phyloP scores from a whole-genome alignment of 2,888 invertebrate species.

The Mythimna lalbum region DNA sequence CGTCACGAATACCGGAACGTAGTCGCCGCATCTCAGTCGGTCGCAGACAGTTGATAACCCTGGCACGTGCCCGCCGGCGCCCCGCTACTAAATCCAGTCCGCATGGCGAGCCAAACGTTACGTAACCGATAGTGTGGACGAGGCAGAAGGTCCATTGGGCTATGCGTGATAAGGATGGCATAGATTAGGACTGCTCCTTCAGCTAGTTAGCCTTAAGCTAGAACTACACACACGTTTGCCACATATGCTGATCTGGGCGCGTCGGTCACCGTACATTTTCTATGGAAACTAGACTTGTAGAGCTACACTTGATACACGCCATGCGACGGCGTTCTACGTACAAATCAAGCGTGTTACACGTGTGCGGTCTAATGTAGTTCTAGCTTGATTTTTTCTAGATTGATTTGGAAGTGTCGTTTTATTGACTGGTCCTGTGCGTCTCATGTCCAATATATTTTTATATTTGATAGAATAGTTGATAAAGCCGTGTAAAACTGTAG shows the following conservation, averaged over 20 bases:
- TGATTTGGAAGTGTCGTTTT: neutral
- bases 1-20: slow-evolving; percentile 42
- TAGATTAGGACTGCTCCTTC: neutral
- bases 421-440: neutral
- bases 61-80: slow-evolving; percentile 70
- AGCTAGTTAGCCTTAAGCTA: neutral
- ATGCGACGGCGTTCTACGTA: too few species aligned
- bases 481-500: too few species aligned
- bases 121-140: slow-evolving; percentile 67
- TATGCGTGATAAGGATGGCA: neutral
- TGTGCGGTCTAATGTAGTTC: too few species aligned
- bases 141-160: slow-evolving; percentile 40
- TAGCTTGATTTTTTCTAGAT: too few species aligned
- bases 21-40: slow-evolving; percentile 54
- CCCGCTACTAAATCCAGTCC: slow-evolving; percentile 74
- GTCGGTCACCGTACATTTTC: too few species aligned
- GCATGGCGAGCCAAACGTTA: slow-evolving; percentile 77
- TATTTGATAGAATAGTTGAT: neutral
- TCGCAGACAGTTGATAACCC: slow-evolving; percentile 63
- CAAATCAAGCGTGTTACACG: too few species aligned
- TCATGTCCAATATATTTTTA: neutral
- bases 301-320: too few species aligned
- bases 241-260: too few species aligned
- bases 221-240: too few species aligned
- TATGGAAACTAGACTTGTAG: too few species aligned